Percentiles rank a stretch among this genome's conserved stretches.
Conservation (phyloP, 2,797 vertebrate species). For the Miichthys miiuy region DNA sequence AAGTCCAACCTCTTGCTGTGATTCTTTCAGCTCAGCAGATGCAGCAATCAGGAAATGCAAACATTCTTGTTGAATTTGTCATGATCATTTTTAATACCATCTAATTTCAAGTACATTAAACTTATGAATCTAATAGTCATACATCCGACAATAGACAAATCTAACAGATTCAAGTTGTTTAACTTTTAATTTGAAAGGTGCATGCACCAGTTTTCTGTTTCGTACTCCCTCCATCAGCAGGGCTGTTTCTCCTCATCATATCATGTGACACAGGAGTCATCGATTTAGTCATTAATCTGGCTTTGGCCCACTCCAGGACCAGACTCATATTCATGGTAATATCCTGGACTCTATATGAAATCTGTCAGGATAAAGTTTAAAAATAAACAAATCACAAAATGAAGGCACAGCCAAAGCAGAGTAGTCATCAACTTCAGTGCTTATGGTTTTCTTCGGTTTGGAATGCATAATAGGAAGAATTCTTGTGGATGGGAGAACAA, state of each 20-base stretch:
- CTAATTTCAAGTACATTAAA: constrained; percentile 43
- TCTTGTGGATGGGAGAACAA: constrained; percentile 69
- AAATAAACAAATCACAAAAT: constrained; percentile 38
- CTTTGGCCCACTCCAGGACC: constrained; percentile 22
- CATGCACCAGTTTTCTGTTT: not conserved
- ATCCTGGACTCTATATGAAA: constrained; percentile 7
- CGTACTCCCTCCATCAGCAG: not conserved
- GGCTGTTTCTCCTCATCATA: not conserved
- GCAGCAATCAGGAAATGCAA: not conserved
- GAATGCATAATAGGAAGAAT: constrained; percentile 78
- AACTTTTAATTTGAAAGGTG: not conserved
- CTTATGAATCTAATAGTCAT: constrained; percentile 19
- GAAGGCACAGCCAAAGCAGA: constrained; percentile 80
- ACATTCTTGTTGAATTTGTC: not conserved
- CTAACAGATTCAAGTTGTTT: constrained; percentile 16
- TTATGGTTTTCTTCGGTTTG: constrained; percentile 64
- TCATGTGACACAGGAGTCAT: not conserved
- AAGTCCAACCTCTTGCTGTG: not conserved
- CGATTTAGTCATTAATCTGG: not conserved
- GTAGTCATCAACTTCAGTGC: constrained; percentile 62
- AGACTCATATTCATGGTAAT: not conserved
- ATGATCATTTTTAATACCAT: constrained; percentile 38
- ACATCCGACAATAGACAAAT: constrained; percentile 49
- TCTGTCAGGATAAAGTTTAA: constrained; percentile 4
- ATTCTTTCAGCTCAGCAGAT: too few relatives aligned